These are phyloP conservation scores for Willisornis vidua DNA, from an alignment of 2,113 vertebrate genomes.

Conservation along the genomic window DNA sequence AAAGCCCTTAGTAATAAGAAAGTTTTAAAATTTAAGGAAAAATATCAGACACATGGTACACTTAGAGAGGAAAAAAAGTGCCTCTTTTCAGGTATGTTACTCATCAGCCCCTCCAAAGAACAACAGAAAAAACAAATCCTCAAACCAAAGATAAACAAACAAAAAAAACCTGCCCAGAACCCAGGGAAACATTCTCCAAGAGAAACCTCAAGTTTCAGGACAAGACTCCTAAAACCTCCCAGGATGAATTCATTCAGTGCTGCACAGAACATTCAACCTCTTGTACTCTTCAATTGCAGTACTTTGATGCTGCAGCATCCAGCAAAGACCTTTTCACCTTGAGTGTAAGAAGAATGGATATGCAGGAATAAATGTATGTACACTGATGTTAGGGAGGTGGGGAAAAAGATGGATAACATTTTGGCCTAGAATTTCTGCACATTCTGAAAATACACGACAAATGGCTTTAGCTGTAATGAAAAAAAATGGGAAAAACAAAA, in stretches of 20 bases:
- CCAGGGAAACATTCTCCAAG: not conserved
- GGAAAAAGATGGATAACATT: not conserved
- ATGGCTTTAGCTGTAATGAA: not conserved
- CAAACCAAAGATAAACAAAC: not conserved
- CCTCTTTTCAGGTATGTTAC: not conserved
- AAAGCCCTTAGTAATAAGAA: not conserved
- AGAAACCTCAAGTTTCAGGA: not conserved
- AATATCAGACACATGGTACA: not conserved
- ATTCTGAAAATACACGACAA: not conserved
- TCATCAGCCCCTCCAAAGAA: not conserved
- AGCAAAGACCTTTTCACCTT: not conserved
- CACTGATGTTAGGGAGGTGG: no score
- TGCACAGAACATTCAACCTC: not conserved
- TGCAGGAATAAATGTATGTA: not conserved
- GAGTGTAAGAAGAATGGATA: not conserved
- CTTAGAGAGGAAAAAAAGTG: not conserved
- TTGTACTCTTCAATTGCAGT: not conserved
- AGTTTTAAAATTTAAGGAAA: not conserved
- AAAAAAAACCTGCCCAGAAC: not conserved
- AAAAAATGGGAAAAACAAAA: not conserved
- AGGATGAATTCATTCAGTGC: accelerated
- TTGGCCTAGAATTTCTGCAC: not conserved
- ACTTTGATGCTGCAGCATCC: not conserved
- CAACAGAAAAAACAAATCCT: not conserved
- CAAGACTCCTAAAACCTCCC: not conserved